Evolutionary conservation across 2,797 vertebrate genomes (phyloP).

Genomic region (Lates japonicus): DNA sequence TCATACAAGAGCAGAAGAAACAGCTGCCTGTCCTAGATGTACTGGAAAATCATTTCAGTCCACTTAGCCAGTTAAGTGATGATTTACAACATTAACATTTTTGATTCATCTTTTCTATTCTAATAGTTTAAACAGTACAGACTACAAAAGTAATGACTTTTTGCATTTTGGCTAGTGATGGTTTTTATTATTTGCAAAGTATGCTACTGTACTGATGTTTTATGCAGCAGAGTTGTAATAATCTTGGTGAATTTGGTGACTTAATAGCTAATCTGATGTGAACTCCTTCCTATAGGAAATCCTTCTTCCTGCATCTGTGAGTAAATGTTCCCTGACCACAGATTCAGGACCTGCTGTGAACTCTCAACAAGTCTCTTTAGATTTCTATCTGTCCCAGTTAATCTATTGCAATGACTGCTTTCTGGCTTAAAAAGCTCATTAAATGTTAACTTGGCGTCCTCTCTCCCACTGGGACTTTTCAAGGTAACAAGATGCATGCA

Average conservation of each 20-base stretch:
- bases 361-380: slow-evolving; percentile 1
- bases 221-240: background rate
- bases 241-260: background rate
- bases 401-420: slow-evolving; percentile 16
- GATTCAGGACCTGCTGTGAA: background rate
- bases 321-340: background rate
- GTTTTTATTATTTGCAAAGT: background rate
- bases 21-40: background rate
- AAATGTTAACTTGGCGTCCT: slow-evolving; percentile 23
- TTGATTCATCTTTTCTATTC: background rate
- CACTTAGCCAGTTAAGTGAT: background rate
- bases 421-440: slow-evolving; percentile 42
- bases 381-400: slow-evolving; percentile 16
- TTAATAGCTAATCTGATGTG: background rate
- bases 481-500: slow-evolving; percentile 35
- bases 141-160: background rate
- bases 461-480: slow-evolving; percentile 8
- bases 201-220: background rate
- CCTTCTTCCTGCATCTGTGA: background rate
- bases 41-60: background rate
- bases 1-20: slow-evolving; percentile 2
- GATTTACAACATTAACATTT: background rate
- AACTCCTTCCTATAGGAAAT: background rate
- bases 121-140: background rate
- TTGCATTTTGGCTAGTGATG: background rate